Conservation (phyloP, 2,113 vertebrate genomes). For the Corapipo altera region DNA sequence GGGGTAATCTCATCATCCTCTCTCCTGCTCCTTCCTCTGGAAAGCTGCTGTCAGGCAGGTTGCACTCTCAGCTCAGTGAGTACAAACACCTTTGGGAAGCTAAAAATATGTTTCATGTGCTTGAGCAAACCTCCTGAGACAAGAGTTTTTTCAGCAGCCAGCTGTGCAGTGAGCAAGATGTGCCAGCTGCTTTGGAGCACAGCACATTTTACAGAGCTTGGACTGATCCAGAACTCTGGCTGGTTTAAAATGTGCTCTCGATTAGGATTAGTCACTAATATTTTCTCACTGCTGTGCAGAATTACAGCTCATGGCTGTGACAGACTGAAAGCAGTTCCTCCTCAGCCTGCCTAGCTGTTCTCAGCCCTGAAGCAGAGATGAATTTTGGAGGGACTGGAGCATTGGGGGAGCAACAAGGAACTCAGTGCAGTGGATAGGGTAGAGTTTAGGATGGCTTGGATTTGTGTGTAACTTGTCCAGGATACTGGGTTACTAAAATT, state of each 20-base stretch:
- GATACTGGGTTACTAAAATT: background rate
- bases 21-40: background rate
- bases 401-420: background rate
- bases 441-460: background rate
- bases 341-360: background rate
- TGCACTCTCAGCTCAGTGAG: background rate
- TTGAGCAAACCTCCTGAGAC: background rate
- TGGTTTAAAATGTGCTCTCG: background rate
- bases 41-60: background rate
- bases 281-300: background rate
- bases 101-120: constrained; percentile 21
- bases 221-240: background rate
- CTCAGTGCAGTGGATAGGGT: background rate
- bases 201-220: background rate
- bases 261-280: background rate
- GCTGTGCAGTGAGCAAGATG: constrained; percentile 16
- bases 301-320: background rate
- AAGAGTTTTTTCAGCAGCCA: constrained; percentile 23
- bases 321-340: background rate
- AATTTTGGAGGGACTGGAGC: background rate
- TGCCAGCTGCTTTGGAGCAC: background rate
- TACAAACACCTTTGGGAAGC: background rate
- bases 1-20: background rate
- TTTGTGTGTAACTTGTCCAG: background rate
- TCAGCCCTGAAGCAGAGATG: background rate